A percentile compares a stretch with the other conserved stretches of the same genome.
Conservation (phyloP, 1,140 invertebrate species). For the Anastrepha obliqua region DNA sequence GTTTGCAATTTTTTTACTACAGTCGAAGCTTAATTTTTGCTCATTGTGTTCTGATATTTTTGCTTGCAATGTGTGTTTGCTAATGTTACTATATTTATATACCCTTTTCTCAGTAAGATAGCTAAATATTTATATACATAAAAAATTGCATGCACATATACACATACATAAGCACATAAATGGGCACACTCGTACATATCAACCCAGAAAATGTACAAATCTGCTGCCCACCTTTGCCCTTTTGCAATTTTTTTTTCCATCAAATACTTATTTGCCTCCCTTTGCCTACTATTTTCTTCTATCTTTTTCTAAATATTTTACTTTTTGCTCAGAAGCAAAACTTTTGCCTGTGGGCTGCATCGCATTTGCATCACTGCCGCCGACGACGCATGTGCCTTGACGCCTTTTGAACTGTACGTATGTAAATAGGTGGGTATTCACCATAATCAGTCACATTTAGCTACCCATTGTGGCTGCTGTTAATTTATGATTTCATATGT, state of each 20-base stretch:
- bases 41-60: background rate
- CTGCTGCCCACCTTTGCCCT: slow-evolving; percentile 5
- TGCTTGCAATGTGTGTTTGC: background rate
- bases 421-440: background rate
- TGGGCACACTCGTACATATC: background rate
- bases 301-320: background rate
- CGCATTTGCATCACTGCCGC: background rate
- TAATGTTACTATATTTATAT: background rate
- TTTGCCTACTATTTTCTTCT: background rate
- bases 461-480: slow-evolving; percentile 32
- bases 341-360: background rate
- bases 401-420: slow-evolving; percentile 4
- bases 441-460: slow-evolving; percentile 35
- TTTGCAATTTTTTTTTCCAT: background rate
- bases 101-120: background rate
- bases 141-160: background rate
- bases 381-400: background rate
- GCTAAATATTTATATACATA: background rate
- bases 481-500: slow-evolving; percentile 44
- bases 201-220: background rate
- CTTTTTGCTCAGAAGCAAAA: background rate
- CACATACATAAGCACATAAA: background rate
- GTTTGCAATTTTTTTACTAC: background rate
- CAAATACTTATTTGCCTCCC: background rate
- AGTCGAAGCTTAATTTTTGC: background rate